These are phyloP conservation scores for Calephelis perditalis DNA, from an alignment of 2,888 invertebrate species.

Conservation along the genomic window DNA sequence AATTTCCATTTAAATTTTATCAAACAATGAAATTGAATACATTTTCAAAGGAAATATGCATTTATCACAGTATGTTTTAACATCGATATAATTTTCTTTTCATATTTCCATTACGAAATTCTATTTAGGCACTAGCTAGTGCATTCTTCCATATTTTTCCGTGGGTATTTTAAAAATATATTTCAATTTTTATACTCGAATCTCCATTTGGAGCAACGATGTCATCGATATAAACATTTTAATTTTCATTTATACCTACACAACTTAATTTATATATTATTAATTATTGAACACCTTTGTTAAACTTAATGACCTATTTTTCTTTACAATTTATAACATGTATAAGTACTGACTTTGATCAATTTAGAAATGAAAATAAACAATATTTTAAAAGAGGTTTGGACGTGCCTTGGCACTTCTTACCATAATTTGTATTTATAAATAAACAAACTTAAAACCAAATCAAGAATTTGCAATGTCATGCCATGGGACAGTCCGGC, in stretches of 20 bases:
- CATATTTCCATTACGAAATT: not conserved
- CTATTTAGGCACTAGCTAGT: not conserved
- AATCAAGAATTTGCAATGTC: no score
- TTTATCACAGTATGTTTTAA: conserved; percentile 7
- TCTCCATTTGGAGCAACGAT: not conserved
- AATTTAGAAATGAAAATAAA: no score
- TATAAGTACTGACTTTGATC: no score
- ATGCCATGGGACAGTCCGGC: no score
- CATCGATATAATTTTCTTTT: conserved; percentile 1
- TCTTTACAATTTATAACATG: no score
- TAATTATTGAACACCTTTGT: not conserved
- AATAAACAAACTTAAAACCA: no score
- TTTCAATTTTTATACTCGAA: not conserved
- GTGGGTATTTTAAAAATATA: not conserved
- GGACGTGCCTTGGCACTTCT: no score
- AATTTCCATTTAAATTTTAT: not conserved
- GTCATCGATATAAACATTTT: not conserved
- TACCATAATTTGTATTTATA: no score
- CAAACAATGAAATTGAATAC: conserved; percentile 1
- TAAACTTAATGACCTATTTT: not conserved
- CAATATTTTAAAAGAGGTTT: no score
- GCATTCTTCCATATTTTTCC: not conserved
- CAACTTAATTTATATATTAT: not conserved
- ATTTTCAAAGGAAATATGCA: conserved; percentile 5
- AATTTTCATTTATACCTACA: not conserved